Evolutionary conservation across 1,140 invertebrate species (phyloP), one percentile per base, ranked within the genome.

Genomic region (Oncopodura yosiiana): DNA sequence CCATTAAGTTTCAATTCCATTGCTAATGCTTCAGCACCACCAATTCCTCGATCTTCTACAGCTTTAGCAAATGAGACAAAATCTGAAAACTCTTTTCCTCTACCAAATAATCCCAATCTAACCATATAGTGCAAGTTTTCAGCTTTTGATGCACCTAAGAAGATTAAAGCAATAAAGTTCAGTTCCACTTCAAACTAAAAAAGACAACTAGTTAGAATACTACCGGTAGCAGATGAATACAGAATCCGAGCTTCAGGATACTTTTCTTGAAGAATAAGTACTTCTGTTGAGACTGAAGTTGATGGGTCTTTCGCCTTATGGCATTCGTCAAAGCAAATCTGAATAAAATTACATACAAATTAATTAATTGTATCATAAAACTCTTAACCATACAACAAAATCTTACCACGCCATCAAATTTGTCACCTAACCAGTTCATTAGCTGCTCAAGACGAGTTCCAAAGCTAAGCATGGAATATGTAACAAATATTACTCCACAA

Each of bases 41-140:
- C 94, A 34, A 99, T 94, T 43, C 95, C 95, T 56, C 85, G 84
- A 30, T 93, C 91, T 69, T 98, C 94, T 2, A 99, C 91, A 3
- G 94, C 88, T 21, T 84, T 81, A 46, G 97, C 94, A 65, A 99
- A 99, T 67, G 96, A 91, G 63, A 75, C 83, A 66, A 99, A 99
- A 56, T 89, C 87, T 23, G 76, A 78, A 72, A 99, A 99, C 2
- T 93, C 83, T 1, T 93, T 95, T 1, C 93, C 94, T 65, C 83
- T 78, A 2, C 95, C 95, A 95, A 95, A 99, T 27, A 99, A 82
- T 19, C 95, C 95, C n/a, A 99, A 75, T 11, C 95, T 75, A 2
- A 91, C 91, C 95, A 99, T 99, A 66, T 99, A 99, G 0, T 93
- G 94, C 95, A 99, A 98, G 69, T 99, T 97, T 60, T 87, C 78